Evolutionary conservation across 2,797 vertebrate genomes (phyloP).

Genomic region (Podargus strigoides): DNA sequence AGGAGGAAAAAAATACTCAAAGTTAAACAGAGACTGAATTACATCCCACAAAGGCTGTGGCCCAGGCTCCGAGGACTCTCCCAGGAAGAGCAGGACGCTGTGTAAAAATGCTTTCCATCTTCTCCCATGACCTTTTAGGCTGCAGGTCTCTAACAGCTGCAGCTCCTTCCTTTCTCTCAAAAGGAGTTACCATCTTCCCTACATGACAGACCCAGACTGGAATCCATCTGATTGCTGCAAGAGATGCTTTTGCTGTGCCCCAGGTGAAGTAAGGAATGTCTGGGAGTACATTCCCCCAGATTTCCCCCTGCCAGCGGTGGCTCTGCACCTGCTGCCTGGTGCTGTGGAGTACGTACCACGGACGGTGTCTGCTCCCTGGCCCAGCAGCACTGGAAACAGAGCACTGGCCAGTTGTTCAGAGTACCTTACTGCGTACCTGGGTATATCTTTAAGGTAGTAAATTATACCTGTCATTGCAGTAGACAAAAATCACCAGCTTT

Average conservation of each 20-base stretch:
- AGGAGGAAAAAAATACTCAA: not conserved
- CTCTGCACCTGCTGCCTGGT: not conserved
- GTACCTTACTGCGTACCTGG: not conserved
- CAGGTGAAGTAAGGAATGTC: not conserved
- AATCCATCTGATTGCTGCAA: not conserved
- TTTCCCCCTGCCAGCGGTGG: not conserved
- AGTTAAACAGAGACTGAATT: not conserved
- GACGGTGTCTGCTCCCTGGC: not conserved
- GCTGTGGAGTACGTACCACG: rapidly evolving
- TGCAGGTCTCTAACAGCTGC: not conserved
- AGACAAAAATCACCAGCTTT: not conserved
- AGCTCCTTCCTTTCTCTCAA: not conserved
- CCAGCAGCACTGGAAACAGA: not conserved
- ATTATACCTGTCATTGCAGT: not conserved
- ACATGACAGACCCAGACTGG: not conserved
- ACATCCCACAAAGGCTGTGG: not conserved
- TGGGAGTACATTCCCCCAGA: not conserved
- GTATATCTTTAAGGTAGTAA: not conserved
- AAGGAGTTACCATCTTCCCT: not conserved
- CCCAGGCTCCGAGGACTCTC: not conserved
- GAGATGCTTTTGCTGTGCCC: not conserved
- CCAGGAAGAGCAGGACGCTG: not conserved
- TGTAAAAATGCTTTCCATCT: not conserved
- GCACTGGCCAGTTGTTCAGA: not conserved
- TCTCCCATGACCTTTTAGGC: conserved; percentile 27